These are phyloP conservation scores for Caenorhabditis macrosperma DNA, from an alignment of 2,888 invertebrate genomes.

Conservation along the genomic window DNA sequence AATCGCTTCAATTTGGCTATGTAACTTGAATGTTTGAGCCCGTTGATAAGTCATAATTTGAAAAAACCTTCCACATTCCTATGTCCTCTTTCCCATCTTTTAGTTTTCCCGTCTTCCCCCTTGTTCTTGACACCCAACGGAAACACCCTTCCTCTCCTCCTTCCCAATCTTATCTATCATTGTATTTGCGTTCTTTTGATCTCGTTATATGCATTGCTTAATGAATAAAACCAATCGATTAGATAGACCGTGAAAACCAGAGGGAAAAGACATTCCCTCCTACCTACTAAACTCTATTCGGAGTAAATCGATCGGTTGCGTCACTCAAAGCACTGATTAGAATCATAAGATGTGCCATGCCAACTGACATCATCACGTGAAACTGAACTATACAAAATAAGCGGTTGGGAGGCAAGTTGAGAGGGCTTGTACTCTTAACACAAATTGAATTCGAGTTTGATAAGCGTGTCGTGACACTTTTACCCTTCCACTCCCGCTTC, in stretches of 20 bases:
- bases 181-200: constrained; percentile 33
- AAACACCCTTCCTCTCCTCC: neutral
- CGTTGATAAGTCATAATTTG: constrained; percentile 51
- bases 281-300: neutral
- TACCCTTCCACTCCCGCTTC: constrained; percentile 24
- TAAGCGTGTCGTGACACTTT: constrained; percentile 34
- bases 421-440: constrained; percentile 42
- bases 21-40: neutral
- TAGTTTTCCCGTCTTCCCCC: constrained; percentile 12
- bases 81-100: constrained; percentile 1
- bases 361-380: constrained; percentile 32
- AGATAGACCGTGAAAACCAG: neutral
- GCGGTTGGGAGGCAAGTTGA: neutral
- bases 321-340: constrained; percentile 6
- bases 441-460: constrained; percentile 43
- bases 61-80: neutral
- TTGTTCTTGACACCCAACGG: neutral
- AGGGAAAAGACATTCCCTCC: neutral
- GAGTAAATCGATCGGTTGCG: neutral
- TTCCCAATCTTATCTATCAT: constrained; percentile 32
- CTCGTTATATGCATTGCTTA: constrained; percentile 4
- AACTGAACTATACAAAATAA: constrained; percentile 21
- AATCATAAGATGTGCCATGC: constrained; percentile 23
- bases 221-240: constrained; percentile 43
- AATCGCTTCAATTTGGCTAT: too few relatives aligned